These are phyloP conservation scores for Tenodera sinensis DNA, from an alignment of 2,888 invertebrate genomes.

Conservation along the genomic window DNA sequence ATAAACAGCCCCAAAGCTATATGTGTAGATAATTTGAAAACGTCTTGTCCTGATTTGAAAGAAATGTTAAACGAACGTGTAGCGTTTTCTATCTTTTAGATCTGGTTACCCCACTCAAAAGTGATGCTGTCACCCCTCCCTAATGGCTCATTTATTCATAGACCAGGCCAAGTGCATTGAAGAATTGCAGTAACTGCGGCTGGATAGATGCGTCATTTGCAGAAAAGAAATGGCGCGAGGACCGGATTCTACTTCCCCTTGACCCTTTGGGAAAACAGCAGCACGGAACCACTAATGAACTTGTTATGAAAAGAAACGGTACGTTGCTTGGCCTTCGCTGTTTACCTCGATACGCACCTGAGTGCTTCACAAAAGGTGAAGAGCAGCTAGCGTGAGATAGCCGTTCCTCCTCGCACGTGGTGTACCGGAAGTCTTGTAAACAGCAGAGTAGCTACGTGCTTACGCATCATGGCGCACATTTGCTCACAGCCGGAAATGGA, in stretches of 20 bases:
- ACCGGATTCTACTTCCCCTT: not conserved
- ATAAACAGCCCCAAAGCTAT: no score
- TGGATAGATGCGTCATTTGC: no score
- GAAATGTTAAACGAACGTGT: no score
- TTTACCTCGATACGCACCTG: not conserved
- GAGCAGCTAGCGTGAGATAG: not conserved
- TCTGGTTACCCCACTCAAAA: no score
- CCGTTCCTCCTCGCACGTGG: not conserved
- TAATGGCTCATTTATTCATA: no score
- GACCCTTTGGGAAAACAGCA: not conserved
- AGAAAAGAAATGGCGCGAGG: not conserved
- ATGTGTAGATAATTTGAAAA: no score
- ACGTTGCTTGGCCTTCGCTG: not conserved
- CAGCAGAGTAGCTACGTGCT: not conserved
- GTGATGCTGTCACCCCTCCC: no score
- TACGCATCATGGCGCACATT: not conserved
- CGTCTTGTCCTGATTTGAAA: no score
- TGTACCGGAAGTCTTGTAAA: not conserved
- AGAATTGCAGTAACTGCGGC: no score
- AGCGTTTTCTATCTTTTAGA: no score
- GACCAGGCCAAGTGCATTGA: no score
- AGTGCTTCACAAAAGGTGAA: not conserved
- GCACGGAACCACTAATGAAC: not conserved
- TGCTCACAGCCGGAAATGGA: not conserved
- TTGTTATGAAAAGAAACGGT: not conserved